These are phyloP conservation scores for Iselma pallidipennis DNA, from an alignment of 2,888 invertebrate species.

Conservation along the genomic window DNA sequence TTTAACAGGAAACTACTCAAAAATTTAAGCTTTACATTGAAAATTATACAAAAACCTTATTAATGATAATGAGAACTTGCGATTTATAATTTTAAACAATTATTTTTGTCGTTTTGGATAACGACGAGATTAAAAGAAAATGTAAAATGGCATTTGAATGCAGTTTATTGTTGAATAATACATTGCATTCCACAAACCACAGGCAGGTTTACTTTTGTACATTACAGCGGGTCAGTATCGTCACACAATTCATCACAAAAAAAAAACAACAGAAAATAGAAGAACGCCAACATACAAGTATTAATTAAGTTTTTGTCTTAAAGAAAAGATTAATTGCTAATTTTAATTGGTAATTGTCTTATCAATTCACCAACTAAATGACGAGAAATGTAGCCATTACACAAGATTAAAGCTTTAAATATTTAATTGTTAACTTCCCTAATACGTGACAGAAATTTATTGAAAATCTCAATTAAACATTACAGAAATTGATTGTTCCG, in stretches of 20 bases:
- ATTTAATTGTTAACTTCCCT: neutral
- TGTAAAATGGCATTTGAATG: neutral
- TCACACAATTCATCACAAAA: slow-evolving; percentile 16
- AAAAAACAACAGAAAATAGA: neutral
- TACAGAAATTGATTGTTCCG: neutral
- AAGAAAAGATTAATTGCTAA: slow-evolving; percentile 13
- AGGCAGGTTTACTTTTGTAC: slow-evolving; percentile 13
- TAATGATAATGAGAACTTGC: neutral
- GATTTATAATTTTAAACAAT: neutral
- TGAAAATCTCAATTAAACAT: neutral
- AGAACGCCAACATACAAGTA: neutral
- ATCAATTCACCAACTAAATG: neutral
- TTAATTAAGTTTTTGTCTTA: slow-evolving; percentile 15
- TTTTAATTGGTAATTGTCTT: slow-evolving; percentile 8
- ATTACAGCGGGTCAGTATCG: slow-evolving; percentile 21
- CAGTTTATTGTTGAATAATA: neutral
- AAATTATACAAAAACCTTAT: neutral
- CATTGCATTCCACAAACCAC: neutral
- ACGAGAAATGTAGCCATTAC: neutral
- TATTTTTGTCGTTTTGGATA: neutral
- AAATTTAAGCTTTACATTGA: too few relatives aligned
- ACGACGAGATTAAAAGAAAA: neutral
- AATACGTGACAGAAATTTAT: neutral
- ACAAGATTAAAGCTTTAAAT: neutral
- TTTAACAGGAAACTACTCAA: too few relatives aligned